Base-by-base conservation (phyloP, 2,797 vertebrate species). In the Muscicapa comitata region DNA sequence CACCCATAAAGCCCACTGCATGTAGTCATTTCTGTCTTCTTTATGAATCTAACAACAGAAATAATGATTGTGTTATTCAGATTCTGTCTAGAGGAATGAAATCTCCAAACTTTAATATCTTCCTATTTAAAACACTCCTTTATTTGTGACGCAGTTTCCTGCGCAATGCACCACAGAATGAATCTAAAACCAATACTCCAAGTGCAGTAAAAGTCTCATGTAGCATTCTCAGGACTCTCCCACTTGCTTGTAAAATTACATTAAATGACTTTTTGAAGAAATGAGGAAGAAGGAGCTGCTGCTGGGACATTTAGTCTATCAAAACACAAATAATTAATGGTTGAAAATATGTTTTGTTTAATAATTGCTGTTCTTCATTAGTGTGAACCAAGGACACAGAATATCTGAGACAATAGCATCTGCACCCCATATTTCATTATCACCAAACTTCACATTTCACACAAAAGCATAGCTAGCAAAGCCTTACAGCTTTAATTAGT, bases 401-500 rank as follows among this genome's bases (percentile, higher is more conserved):
- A 96, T 97, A 96, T 97, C 95, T 96, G 97, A 98, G 98, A 98
- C 98, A 98, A 97, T 98, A 98, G 97, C 97, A 98, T 98, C 98
- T 98, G 97, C 96, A 98, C 97, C 96, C 97, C 96, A 97, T 97
- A 97, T 99, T 99, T 99, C 99, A 99, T 99, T 99, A 99, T 99
- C 98, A 98, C 98, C 98, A 98, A 98, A 99, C 98, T 99, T 99
- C 98, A 98, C 98, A 98, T 98, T 98, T 98, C 98, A 98, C 96
- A 98, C 98, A 98, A 98, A 99, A 98, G 98, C 98, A 96, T 97
- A 98, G 98, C 99, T 98, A 98, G 97, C 96, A 94, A 96, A 97
- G 97, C 98, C 98, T 98, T 98, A 98, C 98, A 99, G 98, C 98
- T 99, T 99, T 99, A 99, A 99, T 99, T 99, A 99, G 99, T 98